Base-by-base conservation (phyloP, 30 jellyfish, hydroid and myxozoan species). In the Chrysaora quinquecirrha region DNA sequence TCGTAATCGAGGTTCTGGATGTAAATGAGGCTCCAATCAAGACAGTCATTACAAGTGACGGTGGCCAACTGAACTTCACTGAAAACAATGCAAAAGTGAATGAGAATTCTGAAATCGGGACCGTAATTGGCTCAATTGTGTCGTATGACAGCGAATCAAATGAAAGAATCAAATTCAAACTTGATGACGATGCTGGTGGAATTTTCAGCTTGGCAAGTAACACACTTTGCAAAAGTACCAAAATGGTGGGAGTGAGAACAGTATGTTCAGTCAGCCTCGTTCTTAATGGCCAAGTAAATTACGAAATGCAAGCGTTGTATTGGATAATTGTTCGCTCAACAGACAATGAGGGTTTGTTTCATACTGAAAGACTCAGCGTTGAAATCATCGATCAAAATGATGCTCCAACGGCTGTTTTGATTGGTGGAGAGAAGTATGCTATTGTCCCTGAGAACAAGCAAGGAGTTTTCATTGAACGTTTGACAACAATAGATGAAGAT, bases 11-110 rank as follows among this genome's bases (percentile, higher is more conserved):
- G 65, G 87, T 91, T 16, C 73, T 91, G 48, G 87, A 91, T 56
- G 94, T 91, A 14, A 85, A 91, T 48, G 98, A 91, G 76, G 84
- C 96, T 3, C 98, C 98, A 2, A 66, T 85, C 19, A 72, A 48
- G 20, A 61, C 90, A 16, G 76, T 38, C 3, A 58, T 91, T 67
- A 78, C 70, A 20, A 82, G 81, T 43, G 69, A 62, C 24, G 75
- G 64, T 43, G 96, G 96, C 48, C 79, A 66, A 30, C 34, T 64
- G 46, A 58, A 65, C 3, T 89, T 89, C 88, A 78, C 83, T 9
- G 90, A 84, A 19, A 47, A 84, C 61, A 48, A 82, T 7, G 94
- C 98, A 21, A 25, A 25, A 25, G 73, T 85, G 20, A 74, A 76
- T 33, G 98, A 91, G 50, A 91, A 91, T 49, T 62, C 77, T 24